Percentiles rank a stretch among this genome's conserved stretches.
These are phyloP conservation scores for Lithosia quadra DNA, from an alignment of 2,888 invertebrate genomes.

Conservation along the genomic window DNA sequence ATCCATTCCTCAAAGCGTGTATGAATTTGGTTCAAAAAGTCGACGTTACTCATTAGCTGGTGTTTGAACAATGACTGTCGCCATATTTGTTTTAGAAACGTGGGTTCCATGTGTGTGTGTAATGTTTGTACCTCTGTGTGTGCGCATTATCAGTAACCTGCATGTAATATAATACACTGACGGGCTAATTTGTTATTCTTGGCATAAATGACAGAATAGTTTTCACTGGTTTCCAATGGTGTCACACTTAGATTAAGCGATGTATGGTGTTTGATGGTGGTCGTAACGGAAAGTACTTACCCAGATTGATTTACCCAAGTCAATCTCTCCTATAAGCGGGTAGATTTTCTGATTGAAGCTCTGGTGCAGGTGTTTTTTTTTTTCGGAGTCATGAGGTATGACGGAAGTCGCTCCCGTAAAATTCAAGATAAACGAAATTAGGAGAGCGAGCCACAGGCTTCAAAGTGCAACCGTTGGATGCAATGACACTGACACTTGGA, in stretches of 20 bases:
- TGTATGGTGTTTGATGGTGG: neutral
- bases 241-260: neutral
- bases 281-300: no score
- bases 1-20: slow-evolving; percentile 3
- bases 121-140: slow-evolving; percentile 11
- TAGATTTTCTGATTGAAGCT: neutral
- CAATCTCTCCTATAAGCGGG: neutral
- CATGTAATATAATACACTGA: slow-evolving; percentile 23
- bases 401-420: neutral
- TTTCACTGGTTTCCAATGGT: slow-evolving; percentile 7
- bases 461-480: neutral
- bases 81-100: slow-evolving; percentile 44
- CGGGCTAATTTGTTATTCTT: slow-evolving; percentile 30
- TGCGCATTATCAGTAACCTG: slow-evolving; percentile 47
- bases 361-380: neutral
- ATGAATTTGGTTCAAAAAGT: slow-evolving; percentile 31
- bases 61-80: slow-evolving; percentile 54
- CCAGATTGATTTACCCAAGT: no score
- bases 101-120: slow-evolving; percentile 22
- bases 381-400: neutral
- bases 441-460: neutral
- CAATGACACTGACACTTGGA: no score
- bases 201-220: slow-evolving; percentile 8
- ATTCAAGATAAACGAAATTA: neutral
- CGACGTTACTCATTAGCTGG: slow-evolving; percentile 42